Evolutionary conservation across 1,140 invertebrate species (phyloP), one percentile per base, ranked within the genome.

Genomic region (Lineus longissimus): DNA sequence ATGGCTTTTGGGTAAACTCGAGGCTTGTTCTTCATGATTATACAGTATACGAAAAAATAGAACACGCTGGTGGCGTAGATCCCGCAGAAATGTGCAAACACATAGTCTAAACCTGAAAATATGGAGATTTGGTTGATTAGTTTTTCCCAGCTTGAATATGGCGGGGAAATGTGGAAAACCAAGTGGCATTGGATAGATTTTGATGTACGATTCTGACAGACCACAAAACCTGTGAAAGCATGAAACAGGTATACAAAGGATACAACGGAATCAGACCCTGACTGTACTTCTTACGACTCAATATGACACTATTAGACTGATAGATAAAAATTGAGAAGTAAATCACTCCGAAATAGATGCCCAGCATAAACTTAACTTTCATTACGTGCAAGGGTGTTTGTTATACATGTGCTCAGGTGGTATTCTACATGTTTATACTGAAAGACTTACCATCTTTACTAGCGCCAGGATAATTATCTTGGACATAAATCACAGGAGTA

Each of bases 31-130:
- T 71, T 71, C 67, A 72, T 81, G 25, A 73, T 61, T 6, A 70
- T 66, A 23, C 72, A 71, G 64, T 84, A 84, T 17, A 82, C 68
- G 11, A 79, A 60, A 65, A 84, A 80, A 64, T 81, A 81, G 2
- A 76, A 36, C 13, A 76, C 77, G 41, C 81, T 81, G 15, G 81
- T 74, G 6, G 73, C 22, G 56, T 77, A 81, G 45, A 84, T 84
- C 25, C 83, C 83, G 64, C 73, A 72, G 63, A 78, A 84, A 57
- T 82, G 79, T 15, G 81, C 74, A 73, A 84, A 84, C 7, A 82
- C 81, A 69, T 83, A 84, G 61, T 82, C 80, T 31, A 84, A 64
- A 59, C 69, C 83, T 78, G 69, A 40, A 74, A 70, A 57, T n/a
- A n/a, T n/a, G 41, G 23, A 47, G 40, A 62, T 55, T 36, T 7